Percentiles rank a stretch among this genome's conserved stretches.
Evolutionary conservation across 2,113 vertebrate genomes (phyloP).

Genomic region (Apteryx owenii): DNA sequence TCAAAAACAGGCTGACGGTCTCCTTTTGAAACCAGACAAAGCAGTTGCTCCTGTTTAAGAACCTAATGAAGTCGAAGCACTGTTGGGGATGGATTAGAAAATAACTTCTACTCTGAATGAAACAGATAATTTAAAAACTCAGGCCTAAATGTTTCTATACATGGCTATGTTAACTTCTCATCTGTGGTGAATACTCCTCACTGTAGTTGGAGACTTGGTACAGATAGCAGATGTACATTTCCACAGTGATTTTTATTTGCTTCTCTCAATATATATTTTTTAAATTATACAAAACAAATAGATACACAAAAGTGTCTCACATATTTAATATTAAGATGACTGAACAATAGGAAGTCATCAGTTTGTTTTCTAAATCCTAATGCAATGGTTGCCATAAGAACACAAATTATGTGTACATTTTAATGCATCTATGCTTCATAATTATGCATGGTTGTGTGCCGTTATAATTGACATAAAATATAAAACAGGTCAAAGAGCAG

Average conservation of each 20-base stretch:
- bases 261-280: conserved; percentile 28
- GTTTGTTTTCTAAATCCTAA: conserved; percentile 79
- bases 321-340: not conserved
- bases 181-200: conserved; percentile 10
- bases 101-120: conserved; percentile 39
- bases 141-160: conserved; percentile 40
- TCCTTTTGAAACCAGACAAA: not conserved
- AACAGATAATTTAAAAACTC: conserved; percentile 45
- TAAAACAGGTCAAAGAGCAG: conserved; percentile 97
- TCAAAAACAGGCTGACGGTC: not conserved
- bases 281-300: conserved; percentile 11
- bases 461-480: conserved; percentile 99
- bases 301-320: conserved; percentile 55
- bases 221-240: not conserved
- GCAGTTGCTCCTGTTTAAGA: not conserved
- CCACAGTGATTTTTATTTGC: conserved; percentile 7
- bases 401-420: conserved; percentile 98
- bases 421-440: conserved; percentile 96
- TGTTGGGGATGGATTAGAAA: conserved; percentile 15
- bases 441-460: conserved; percentile 98
- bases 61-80: not conserved
- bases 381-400: conserved; percentile 84
- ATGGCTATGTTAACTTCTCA: conserved; percentile 24
- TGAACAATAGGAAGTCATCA: conserved; percentile 68
- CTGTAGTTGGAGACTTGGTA: conserved; percentile 13